phyloP scores from a whole-genome alignment of 2,113 vertebrate species.

The Uria lomvia region DNA sequence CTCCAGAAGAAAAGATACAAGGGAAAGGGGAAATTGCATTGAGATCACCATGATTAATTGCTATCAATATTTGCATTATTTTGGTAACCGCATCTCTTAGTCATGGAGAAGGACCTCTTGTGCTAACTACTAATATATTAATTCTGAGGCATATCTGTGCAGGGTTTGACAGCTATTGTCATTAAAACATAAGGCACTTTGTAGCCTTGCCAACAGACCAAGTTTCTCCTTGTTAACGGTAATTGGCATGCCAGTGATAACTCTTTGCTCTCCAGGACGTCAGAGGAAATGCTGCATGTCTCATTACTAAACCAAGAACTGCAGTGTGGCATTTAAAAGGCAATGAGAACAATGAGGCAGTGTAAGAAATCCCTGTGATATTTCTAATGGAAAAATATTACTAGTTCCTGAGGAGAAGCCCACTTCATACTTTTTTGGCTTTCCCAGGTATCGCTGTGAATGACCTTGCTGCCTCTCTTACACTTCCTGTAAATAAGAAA shows the following conservation, averaged over 20 bases:
- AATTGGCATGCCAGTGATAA: neutral
- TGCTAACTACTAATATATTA: neutral
- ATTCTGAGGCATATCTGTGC: neutral
- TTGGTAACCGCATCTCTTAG: neutral
- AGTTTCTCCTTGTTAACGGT: neutral
- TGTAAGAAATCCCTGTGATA: neutral
- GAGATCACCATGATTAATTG: neutral
- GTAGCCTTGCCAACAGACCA: neutral
- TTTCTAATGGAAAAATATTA: neutral
- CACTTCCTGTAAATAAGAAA: neutral
- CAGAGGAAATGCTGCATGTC: neutral
- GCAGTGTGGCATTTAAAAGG: neutral
- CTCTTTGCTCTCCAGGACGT: neutral
- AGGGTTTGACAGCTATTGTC: conserved; percentile 10
- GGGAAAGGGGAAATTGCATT: neutral
- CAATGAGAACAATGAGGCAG: neutral
- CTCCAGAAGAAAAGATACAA: neutral
- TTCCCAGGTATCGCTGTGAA: neutral
- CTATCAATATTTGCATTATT: conserved; percentile 4
- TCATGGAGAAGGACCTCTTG: neutral
- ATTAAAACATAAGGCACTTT: neutral
- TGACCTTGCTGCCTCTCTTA: neutral
- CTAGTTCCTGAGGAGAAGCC: neutral
- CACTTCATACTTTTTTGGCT: neutral
- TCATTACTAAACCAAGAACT: neutral